Evolutionary conservation across 1,140 invertebrate genomes (phyloP), one percentile per base, ranked within the genome.

Genomic region (Penaeus vannamei): DNA sequence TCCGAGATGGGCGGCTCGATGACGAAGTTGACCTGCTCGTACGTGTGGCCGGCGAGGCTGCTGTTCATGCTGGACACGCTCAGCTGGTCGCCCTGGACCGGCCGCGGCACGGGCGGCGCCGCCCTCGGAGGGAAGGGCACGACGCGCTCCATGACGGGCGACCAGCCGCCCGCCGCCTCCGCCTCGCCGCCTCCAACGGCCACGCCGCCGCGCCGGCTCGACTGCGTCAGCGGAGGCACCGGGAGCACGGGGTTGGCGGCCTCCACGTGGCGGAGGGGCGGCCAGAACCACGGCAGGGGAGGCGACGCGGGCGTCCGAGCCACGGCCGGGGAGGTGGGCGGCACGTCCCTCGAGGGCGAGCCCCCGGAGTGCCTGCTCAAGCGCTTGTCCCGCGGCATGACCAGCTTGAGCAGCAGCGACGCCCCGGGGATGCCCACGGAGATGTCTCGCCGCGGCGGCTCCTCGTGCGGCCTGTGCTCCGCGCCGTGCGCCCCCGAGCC

Each of bases 41-140:
- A 89, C 12, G 87, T 89, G 82, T 89, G 87, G 64, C 87, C 87
- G 12, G 87, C 87, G 23, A 89, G 87, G 81, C 87, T 89, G 82
- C 87, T 89, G 60, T 84, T 89, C 36, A 89, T 61, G 61, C 87
- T 89, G 60, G 87, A 89, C n/a, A 89, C 36, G 36, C 87, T 89
- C 66, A 89, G 59, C 60, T 89, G 87, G 22, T 89, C 87, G 1
- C 87, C 87, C 32, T 89, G 87, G 17, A 84, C 64, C 69, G 84
- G 87, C 36, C 87, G 29, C 19, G 87, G 87, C 59, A 89, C 82
- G 14, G 87, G 87, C 32, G 87, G 87, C 46, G 87, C 87, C 53
- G 87, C 87, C 60, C 87, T 60, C 4, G 87, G 87, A 20, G 87
- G 87, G 64, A 89, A 89, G 20, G 87, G 87, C 80, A 89, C 87